phyloP scores from a whole-genome alignment of 2,888 invertebrate species.

The Byasa hedistus region DNA sequence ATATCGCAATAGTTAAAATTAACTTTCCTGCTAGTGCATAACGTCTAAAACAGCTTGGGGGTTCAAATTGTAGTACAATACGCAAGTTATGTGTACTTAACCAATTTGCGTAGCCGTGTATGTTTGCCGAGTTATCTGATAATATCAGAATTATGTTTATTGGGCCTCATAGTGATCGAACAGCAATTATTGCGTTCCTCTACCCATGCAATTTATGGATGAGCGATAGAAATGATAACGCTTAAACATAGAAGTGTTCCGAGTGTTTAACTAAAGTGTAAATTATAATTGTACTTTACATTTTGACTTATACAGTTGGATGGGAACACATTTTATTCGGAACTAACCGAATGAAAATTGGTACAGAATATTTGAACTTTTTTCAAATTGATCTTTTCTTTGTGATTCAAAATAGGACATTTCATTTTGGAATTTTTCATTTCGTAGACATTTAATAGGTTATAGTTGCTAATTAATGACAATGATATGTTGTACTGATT shows the following conservation, averaged over 20 bases:
- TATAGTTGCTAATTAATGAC: no score
- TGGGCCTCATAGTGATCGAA: constrained; percentile 31
- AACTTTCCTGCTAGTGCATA: constrained; percentile 1
- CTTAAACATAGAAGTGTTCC: background rate
- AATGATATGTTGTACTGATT: no score
- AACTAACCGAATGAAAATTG: no score
- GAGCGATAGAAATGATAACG: constrained; percentile 24
- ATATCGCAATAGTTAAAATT: constrained; percentile 7
- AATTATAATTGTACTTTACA: constrained; percentile 1
- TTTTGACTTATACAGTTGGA: no score
- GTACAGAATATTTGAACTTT: no score
- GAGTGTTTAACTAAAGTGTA: constrained; percentile 1
- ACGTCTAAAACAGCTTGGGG: constrained; percentile 9
- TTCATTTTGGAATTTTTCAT: no score
- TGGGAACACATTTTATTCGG: no score
- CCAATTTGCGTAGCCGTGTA: constrained; percentile 31
- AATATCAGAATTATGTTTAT: constrained; percentile 31
- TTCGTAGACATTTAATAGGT: no score
- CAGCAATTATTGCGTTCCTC: constrained; percentile 25
- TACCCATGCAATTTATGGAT: constrained; percentile 27
- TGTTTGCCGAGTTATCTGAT: constrained; percentile 30
- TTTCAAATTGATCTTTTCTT: no score
- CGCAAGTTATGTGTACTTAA: constrained; percentile 28
- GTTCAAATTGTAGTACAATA: constrained; percentile 14
- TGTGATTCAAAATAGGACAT: no score